Percentiles rank a stretch among this genome's conserved stretches.
These are phyloP conservation scores for Colius striatus DNA, from an alignment of 2,113 vertebrate species.

Conservation along the genomic window DNA sequence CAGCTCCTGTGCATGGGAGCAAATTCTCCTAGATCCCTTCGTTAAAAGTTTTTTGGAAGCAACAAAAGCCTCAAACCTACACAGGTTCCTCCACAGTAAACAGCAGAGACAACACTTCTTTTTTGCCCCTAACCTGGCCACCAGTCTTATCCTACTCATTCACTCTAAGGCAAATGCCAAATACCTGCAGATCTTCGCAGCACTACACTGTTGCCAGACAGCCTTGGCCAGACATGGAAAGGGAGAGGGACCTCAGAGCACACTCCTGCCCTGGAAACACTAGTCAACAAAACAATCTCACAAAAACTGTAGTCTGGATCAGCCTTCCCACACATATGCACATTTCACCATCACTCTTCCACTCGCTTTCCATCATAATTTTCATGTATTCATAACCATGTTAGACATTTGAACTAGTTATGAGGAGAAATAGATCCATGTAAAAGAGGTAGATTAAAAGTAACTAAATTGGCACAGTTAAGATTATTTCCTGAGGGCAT, in stretches of 20 bases:
- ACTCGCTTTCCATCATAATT: not conserved
- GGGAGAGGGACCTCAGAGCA: not conserved
- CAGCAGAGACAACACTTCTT: not conserved
- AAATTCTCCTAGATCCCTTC: not conserved
- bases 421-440: not conserved
- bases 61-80: not conserved
- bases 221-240: not conserved
- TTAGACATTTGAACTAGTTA: not conserved
- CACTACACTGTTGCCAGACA: not conserved
- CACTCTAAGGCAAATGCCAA: not conserved
- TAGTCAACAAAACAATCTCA: not conserved
- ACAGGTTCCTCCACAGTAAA: not conserved
- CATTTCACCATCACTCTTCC: not conserved
- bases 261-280: not conserved
- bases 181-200: not conserved
- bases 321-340: accelerated
- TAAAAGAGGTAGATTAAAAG: not conserved
- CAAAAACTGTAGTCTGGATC: not conserved
- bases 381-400: not conserved
- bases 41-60: not conserved
- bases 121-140: not conserved
- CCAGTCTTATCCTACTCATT: not conserved
- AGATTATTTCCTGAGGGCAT: not conserved
- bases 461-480: not conserved
- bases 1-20: not conserved